These are phyloP conservation scores for Azemiops feae DNA, from an alignment of 2,113 vertebrate species.

Conservation along the genomic window DNA sequence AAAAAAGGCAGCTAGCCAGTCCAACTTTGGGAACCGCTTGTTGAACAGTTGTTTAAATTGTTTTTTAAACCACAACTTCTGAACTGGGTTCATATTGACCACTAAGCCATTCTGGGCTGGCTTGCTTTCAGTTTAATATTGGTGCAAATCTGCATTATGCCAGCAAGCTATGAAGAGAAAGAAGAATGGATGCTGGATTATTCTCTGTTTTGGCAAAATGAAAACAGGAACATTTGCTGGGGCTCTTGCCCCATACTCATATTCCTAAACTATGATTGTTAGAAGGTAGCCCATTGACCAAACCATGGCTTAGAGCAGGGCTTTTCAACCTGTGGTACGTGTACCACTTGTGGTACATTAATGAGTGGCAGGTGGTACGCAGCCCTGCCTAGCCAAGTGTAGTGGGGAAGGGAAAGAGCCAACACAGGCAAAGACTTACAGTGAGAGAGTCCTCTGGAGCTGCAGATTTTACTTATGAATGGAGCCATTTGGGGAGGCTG, in stretches of 20 bases:
- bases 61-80: not conserved
- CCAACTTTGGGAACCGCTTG: not conserved
- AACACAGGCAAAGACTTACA: no score
- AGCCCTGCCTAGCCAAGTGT: no score
- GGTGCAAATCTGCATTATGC: not conserved
- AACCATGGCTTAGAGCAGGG: not conserved
- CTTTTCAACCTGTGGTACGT: no score
- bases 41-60: not conserved
- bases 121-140: not conserved
- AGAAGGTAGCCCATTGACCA: not conserved
- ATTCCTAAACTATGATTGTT: not conserved
- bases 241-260: not conserved
- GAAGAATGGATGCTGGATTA: not conserved
- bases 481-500: no score
- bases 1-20: not conserved
- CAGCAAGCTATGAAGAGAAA: not conserved
- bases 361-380: no score
- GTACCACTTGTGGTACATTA: no score
- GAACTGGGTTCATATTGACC: not conserved
- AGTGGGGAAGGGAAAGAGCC: no score
- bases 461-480: no score
- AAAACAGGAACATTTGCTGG: not conserved
- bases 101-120: not conserved
- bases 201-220: not conserved
- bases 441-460: no score